Evolutionary conservation across 2,797 vertebrate species (phyloP), one percentile per base, ranked within the genome.

Genomic region (Tiaroga cobitis): DNA sequence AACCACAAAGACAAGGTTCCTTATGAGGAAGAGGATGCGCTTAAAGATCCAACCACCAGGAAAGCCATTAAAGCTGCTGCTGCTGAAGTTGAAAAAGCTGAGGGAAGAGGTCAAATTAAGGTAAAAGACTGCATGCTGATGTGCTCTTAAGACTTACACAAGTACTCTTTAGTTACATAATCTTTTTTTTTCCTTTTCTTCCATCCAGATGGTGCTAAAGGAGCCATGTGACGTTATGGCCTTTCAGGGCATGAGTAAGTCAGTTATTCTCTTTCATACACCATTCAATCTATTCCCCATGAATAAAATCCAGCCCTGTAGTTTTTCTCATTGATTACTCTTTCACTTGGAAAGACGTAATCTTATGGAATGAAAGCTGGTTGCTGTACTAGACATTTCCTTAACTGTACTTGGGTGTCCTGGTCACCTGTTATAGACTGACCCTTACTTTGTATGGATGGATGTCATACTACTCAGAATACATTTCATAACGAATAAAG

Each of bases 231-330:
- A 95, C 0, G 92, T 95, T 1, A 82, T 86, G 37, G 94, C 90
- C 34, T 96, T 96, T 75, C 91, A 94, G 91, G 92, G 91, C 90
- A 91, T 96, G 78, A 91, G 95, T 96, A 92, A 94, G 95, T 94
- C 59, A 37, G 9, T 56, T 54, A 16, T 39, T 10, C 26, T 77
- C 24, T 79, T 24, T 43, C 5, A 39, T 26, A 29, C 5, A 43
- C n/a, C 37, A 29, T 79, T 15, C 16, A 75, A 2, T 78, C 24
- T 26, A 41, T 24, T 56, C 24, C 26, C 70, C 19, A 68, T 37
- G 1, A 70, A 24, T n/a, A 70, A 70, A 8, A n/a, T 49, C 21
- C 7, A 32, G 15, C 41, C 26, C 34, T 46, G 41, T 18, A 49
- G 18, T 2, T 29, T 41, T 29, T 51, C 26, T 75, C 46, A 54